phyloP scores from a whole-genome alignment of 2,113 vertebrate species.

The Colossoma macropomum region DNA sequence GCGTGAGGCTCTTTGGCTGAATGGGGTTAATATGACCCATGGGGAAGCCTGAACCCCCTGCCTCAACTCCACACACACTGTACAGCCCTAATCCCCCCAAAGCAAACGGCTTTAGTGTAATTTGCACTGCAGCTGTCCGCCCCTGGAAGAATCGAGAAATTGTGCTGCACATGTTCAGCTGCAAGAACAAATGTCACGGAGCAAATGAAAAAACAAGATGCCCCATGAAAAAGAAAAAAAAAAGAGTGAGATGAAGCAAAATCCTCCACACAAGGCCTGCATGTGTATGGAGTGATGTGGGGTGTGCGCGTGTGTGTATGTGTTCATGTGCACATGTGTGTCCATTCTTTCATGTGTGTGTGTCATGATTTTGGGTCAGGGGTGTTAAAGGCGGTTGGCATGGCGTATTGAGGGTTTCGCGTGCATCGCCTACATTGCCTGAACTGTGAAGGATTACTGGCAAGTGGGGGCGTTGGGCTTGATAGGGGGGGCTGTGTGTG shows the following conservation, averaged over 20 bases:
- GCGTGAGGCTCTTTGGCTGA: slow-evolving; percentile 57
- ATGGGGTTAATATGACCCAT: slow-evolving; percentile 70
- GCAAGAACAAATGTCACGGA: slow-evolving; percentile 87
- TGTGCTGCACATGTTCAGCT: slow-evolving; percentile 88
- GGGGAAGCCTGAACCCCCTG: slow-evolving; percentile 60
- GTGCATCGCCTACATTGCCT: slow-evolving; percentile 39
- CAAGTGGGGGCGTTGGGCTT: slow-evolving; percentile 32
- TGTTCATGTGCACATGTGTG: slow-evolving; percentile 33
- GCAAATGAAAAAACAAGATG: slow-evolving; percentile 86
- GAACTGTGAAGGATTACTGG: slow-evolving; percentile 59
- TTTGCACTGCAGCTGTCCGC: slow-evolving; percentile 89
- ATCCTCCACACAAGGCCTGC: slow-evolving; percentile 49
- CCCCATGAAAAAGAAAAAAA: slow-evolving; percentile 50
- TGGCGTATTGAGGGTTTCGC: slow-evolving; percentile 34
- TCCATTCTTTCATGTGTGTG: slow-evolving; percentile 8
- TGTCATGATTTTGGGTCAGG: slow-evolving; percentile 43
- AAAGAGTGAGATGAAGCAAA: slow-evolving; percentile 65
- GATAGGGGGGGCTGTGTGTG: background rate
- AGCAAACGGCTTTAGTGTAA: slow-evolving; percentile 87
- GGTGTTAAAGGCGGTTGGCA: slow-evolving; percentile 46
- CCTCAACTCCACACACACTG: slow-evolving; percentile 69
- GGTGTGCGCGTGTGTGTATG: slow-evolving; percentile 23
- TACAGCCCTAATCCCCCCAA: slow-evolving; percentile 82
- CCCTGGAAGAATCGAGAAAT: slow-evolving; percentile 87
- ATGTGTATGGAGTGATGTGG: slow-evolving; percentile 36